Base-by-base conservation (phyloP, 1,140 invertebrate species). In the Helicoverpa zea region DNA sequence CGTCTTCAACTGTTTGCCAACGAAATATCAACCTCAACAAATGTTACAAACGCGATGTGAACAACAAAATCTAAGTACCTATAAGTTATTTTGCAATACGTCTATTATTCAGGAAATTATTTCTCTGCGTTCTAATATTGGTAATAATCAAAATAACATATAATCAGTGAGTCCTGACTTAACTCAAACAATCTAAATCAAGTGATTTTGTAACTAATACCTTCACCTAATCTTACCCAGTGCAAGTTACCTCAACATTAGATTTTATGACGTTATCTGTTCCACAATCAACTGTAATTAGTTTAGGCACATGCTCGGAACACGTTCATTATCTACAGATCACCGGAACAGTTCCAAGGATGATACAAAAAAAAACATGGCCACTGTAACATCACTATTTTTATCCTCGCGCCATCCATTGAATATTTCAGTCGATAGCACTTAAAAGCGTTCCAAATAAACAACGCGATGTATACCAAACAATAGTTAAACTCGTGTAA, bases 291-390 rank as follows among this genome's bases (percentile, higher is more conserved):
- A 9, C 29, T 52, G 16, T 66, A 70, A 70, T 70, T 70, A 70
- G 66, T 52, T 66, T 3, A 54, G 49, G 54, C 49, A 51, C 18
- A 52, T 52, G 49, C 16, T 66, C 35, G 63, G 35, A 70, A 70
- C 16, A 51, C 49, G 49, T 16, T 70, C 43, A 14, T 52, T 51
- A 52, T 54, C 47, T 18, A 43, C 47, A 66, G 43, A 66, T 13
- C 66, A 54, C 47, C 66, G 49, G 43, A 70, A 52, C 66, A 30
- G 66, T 14, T 30, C 49, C 66, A 70, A 70, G 66, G 66, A 70
- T 70, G 47, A 51, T 54, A 61, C 49, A 13, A 70, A 70, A 70
- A 43, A 52, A 29, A 52, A 7, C 49, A 70, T 30, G 66, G 47
- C 29, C 66, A 52, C 13, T 29, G 11, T 16, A 4, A 51, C 11